Percentiles rank a stretch among this genome's conserved stretches.
phyloP scores from a whole-genome alignment of 92 coral and sea anemone species.

The Anthopleura xanthogrammica region DNA sequence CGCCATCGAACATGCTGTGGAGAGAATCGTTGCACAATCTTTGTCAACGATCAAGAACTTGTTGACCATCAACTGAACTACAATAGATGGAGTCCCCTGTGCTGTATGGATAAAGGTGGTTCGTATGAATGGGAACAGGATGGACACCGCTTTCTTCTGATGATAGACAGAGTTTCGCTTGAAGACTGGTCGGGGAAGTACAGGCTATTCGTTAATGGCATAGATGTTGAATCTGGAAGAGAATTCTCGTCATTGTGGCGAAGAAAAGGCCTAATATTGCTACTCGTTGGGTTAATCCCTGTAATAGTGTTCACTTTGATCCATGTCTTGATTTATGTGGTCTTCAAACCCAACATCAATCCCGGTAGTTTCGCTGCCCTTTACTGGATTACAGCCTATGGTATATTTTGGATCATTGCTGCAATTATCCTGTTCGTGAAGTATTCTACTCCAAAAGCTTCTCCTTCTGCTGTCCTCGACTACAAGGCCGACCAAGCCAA shows the following conservation, averaged over 20 bases:
- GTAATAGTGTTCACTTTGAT: slow-evolving; percentile 38
- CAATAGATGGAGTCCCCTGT: slow-evolving; percentile 63
- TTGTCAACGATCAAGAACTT: slow-evolving; percentile 51
- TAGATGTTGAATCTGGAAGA: slow-evolving; percentile 56
- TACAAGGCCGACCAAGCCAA: background rate
- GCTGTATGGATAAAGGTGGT: slow-evolving; percentile 51
- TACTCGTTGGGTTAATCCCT: slow-evolving; percentile 35
- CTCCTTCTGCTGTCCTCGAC: background rate
- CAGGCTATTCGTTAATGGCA: slow-evolving; percentile 60
- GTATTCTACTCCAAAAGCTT: background rate
- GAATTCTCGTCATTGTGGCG: slow-evolving; percentile 60
- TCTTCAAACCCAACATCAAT: background rate
- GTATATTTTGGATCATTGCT: background rate
- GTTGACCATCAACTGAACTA: slow-evolving; percentile 28
- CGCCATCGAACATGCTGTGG: slow-evolving; percentile 41
- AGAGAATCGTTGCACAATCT: slow-evolving; percentile 45
- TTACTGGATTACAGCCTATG: background rate
- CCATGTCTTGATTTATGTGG: slow-evolving; percentile 13
- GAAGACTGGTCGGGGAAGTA: slow-evolving; percentile 47
- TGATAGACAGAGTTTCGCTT: slow-evolving; percentile 52
- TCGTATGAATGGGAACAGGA: slow-evolving; percentile 57
- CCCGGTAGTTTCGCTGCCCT: background rate
- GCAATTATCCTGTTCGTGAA: background rate
- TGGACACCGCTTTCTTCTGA: slow-evolving; percentile 48
- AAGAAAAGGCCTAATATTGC: slow-evolving; percentile 47